Evolutionary conservation across 2,113 vertebrate genomes (phyloP), one percentile per base, ranked within the genome.

Genomic region (Thalassoma bifasciatum): DNA sequence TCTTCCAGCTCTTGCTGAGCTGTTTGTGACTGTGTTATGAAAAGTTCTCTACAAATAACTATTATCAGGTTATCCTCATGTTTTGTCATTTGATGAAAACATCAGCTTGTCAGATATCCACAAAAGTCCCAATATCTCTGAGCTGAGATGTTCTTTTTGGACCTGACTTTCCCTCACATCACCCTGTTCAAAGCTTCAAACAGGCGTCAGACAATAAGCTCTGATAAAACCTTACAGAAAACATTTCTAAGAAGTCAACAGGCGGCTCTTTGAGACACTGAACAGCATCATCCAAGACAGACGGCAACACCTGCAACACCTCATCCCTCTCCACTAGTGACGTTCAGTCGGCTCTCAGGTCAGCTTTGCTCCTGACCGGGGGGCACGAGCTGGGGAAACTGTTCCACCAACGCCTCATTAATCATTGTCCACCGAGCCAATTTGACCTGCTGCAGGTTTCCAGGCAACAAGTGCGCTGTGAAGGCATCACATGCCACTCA

Each of bases 401-500:
- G 46, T 67, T 37, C 19, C 51, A 10, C 53, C 36, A 49, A 56
- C 42, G 26, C 51, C 80, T 82, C 46, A 80, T 86, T 79, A 83
- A 82, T 86, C 87, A 79, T 50, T 71, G 59, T 58, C 68, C 51
- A 74, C 23, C 1, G 10, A 68, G 58, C 22, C 8, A 56, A 10
- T 47, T 59, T 38, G 50, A 77, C 63, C 59, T 56, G 59, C 23
- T 59, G 4, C 22, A 60, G 36, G 84, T 87, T 72, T 81, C 86
- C 10, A 73, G 61, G 86, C 80, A 89, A 91, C 84, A 61, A 54
- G 60, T 17, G 16, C 5, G 9, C 64, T 64, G 30, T 70, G 40
- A 74, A 56, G 79, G 50, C 66, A 63, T 78, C 22, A 1, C 38
- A 37, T 10, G 16, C 38, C 12, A 5, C 30, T 60, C 36, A 34